These are phyloP conservation scores for Malacoraja senta DNA, from an alignment of 2,797 vertebrate species.

Conservation along the genomic window DNA sequence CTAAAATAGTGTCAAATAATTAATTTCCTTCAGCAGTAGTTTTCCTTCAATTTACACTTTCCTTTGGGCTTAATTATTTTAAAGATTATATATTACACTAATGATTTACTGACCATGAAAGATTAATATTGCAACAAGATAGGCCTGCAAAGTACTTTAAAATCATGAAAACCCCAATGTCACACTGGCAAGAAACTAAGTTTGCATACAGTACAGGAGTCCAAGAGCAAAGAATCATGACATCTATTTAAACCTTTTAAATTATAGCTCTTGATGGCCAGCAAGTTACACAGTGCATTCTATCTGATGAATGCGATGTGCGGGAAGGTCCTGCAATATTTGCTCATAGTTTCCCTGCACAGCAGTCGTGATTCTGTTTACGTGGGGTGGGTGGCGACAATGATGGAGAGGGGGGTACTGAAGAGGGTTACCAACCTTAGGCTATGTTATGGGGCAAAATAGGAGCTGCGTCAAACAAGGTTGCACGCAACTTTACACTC, in stretches of 20 bases:
- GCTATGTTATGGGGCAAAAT: background rate
- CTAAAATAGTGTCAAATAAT: background rate
- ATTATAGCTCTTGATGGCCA: background rate
- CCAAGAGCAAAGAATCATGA: background rate
- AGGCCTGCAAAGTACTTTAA: background rate
- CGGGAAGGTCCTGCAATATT: background rate
- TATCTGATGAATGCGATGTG: background rate
- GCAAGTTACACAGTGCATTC: background rate
- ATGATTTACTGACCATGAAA: background rate
- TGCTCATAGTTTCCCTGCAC: background rate
- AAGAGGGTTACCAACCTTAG: background rate
- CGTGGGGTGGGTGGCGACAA: too few species aligned
- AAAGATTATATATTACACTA: background rate
- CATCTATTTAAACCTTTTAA: background rate
- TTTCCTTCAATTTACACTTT: background rate
- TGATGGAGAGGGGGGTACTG: too few species aligned
- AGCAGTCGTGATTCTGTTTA: background rate
- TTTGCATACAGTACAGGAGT: background rate
- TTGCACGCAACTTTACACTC: background rate
- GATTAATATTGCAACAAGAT: background rate
- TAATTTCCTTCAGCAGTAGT: background rate
- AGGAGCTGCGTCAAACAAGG: background rate
- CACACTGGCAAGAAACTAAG: background rate
- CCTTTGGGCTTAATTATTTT: background rate
- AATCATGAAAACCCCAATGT: background rate